These are phyloP conservation scores for Drosophila jambulina DNA, from an alignment of 1,140 invertebrate species.

Conservation along the genomic window DNA sequence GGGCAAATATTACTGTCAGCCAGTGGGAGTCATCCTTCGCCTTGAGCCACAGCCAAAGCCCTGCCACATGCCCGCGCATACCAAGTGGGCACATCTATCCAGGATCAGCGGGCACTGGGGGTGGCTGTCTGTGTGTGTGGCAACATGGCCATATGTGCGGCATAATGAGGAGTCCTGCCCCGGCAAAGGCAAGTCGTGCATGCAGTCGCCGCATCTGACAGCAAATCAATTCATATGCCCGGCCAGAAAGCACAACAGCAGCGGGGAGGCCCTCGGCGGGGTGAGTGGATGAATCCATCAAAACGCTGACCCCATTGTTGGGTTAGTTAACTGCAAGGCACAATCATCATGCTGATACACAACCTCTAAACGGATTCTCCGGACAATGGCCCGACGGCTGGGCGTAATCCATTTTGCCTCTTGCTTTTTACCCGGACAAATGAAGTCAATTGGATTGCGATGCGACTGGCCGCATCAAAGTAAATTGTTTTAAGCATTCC, in stretches of 20 bases:
- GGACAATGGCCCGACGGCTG: constrained; percentile 40
- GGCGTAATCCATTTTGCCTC: constrained; percentile 76
- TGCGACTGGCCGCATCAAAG: constrained; percentile 68
- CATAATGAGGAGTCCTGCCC: constrained; percentile 67
- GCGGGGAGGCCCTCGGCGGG: neutral
- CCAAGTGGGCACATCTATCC: constrained; percentile 60
- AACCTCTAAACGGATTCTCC: constrained; percentile 42
- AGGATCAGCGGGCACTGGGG: constrained; percentile 13
- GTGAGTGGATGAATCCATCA: constrained; percentile 66
- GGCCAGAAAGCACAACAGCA: constrained; percentile 4
- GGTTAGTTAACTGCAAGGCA: constrained; percentile 71
- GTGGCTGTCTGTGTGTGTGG: constrained; percentile 10
- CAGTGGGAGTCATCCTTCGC: constrained; percentile 23
- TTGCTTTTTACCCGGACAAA: constrained; percentile 67
- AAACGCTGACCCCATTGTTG: constrained; percentile 60
- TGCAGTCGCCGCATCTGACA: constrained; percentile 67
- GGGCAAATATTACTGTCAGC: constrained; percentile 41
- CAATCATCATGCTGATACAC: constrained; percentile 42
- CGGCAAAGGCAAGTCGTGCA: constrained; percentile 70
- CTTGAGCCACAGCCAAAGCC: constrained; percentile 60
- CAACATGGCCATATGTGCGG: constrained; percentile 76
- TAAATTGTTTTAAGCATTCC: constrained; percentile 80
- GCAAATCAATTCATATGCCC: constrained; percentile 81
- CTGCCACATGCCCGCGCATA: constrained; percentile 80
- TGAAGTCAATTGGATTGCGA: constrained; percentile 81